Percentiles rank a stretch among this genome's conserved stretches.
phyloP scores from a whole-genome alignment of 2,113 vertebrate genomes.

The Campylorhamphus procurvoides region DNA sequence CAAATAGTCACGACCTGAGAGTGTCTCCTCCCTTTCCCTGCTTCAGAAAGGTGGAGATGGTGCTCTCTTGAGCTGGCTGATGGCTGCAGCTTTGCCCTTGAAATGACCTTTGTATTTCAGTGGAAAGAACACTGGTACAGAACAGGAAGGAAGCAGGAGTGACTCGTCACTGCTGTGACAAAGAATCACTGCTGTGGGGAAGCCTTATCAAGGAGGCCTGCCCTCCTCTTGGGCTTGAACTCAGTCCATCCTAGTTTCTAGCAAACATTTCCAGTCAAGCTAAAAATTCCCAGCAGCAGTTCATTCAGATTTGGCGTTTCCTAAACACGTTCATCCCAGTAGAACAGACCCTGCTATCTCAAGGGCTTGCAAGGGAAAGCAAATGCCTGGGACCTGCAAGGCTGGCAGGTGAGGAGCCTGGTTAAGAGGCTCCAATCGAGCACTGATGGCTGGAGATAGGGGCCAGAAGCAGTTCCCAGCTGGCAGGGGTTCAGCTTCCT shows the following conservation, averaged over 20 bases:
- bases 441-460: neutral
- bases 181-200: neutral
- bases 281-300: neutral
- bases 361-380: neutral
- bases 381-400: neutral
- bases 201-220: neutral
- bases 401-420: neutral
- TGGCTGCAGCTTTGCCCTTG: neutral
- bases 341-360: neutral
- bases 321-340: neutral
- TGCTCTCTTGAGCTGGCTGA: neutral
- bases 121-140: neutral
- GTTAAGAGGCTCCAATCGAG: neutral
- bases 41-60: neutral
- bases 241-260: neutral
- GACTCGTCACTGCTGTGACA: neutral
- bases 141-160: constrained; percentile 15
- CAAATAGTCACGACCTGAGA: neutral
- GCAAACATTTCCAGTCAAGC: neutral
- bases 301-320: neutral
- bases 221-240: neutral
- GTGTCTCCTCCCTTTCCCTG: neutral
- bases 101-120: neutral
- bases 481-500: constrained; percentile 41
- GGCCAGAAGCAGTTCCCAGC: neutral